Base-by-base conservation (phyloP, 2,797 vertebrate genomes). In the Pygocentrus nattereri region DNA sequence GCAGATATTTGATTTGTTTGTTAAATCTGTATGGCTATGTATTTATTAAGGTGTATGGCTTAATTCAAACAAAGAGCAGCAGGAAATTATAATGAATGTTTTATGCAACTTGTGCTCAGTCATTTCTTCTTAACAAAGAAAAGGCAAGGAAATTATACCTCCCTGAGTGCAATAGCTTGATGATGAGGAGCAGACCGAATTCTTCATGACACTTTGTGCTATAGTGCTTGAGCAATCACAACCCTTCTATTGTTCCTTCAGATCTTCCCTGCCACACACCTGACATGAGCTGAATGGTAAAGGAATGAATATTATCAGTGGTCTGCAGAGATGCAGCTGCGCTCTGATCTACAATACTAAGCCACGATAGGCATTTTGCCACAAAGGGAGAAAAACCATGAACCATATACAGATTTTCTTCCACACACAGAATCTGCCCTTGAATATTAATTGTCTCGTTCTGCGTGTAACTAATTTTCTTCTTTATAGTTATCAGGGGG, bases 241-340 rank as follows among this genome's bases (percentile, higher is more conserved):
- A 61, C 18, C 21, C 68, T 23, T 25, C 23, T 64, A 61, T 68
- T 72, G 78, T 81, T 54, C 18, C 69, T 18, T 13, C 19, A 73
- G 72, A 56, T 54, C 34, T 41, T 59, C 21, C 47, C 23, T 4
- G 58, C 41, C 61, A 52, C 61, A 59, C 31, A 25, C 78, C 71
- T 79, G 78, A 83, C 64, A 62, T 38, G 31, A 50, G 30, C 49
- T 59, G 56, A 69, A 65, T 31, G 31, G 41, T 30, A 67, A 69
- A 74, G 69, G 31, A 41, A 34, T n/a, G 27, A 75, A 78, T 68
- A 76, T 69, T 27, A 58, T 73, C 72, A 67, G 31, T 21, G 58
- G 23, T 76, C 27, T 69, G 73, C 73, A 54, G 77, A 70, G 65
- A 79, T 49, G 19, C 4, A 27, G 44, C 72, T 75, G 56, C 19